Evolutionary conservation across 2,888 invertebrate species (phyloP).

Genomic region (Sarcophaga caerulescens): DNA sequence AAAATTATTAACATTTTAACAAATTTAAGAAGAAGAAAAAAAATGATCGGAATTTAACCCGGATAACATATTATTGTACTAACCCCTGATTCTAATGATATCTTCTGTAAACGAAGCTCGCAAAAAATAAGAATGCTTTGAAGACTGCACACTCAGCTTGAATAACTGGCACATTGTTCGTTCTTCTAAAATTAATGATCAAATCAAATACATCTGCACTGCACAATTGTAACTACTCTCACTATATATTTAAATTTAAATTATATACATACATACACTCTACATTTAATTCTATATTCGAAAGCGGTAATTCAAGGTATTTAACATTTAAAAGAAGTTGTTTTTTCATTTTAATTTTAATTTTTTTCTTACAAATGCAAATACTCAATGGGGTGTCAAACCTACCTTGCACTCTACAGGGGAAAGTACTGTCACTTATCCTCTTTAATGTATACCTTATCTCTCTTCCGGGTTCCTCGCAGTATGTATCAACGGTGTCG

Average conservation of each 20-base stretch:
- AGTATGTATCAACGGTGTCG: no score
- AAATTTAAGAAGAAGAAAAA: neutral
- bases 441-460: no score
- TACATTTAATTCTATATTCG: neutral
- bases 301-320: slow-evolving; percentile 39
- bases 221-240: slow-evolving; percentile 54
- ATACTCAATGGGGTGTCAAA: no score
- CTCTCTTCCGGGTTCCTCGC: no score
- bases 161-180: slow-evolving; percentile 65
- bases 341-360: no score
- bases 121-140: slow-evolving; percentile 40
- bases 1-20: slow-evolving; percentile 30
- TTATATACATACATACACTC: neutral
- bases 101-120: slow-evolving; percentile 60
- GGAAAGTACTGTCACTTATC: no score
- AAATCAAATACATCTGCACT: slow-evolving; percentile 51
- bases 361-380: no score
- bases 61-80: slow-evolving; percentile 67
- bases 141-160: slow-evolving; percentile 43
- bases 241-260: slow-evolving; percentile 7
- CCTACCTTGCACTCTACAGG: no score
- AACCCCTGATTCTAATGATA: slow-evolving; percentile 77
- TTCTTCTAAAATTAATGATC: slow-evolving; percentile 58
- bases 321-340: neutral
- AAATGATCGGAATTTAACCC: neutral